These are phyloP conservation scores for Mola mola DNA, from an alignment of 2,113 vertebrate genomes.

Conservation along the genomic window DNA sequence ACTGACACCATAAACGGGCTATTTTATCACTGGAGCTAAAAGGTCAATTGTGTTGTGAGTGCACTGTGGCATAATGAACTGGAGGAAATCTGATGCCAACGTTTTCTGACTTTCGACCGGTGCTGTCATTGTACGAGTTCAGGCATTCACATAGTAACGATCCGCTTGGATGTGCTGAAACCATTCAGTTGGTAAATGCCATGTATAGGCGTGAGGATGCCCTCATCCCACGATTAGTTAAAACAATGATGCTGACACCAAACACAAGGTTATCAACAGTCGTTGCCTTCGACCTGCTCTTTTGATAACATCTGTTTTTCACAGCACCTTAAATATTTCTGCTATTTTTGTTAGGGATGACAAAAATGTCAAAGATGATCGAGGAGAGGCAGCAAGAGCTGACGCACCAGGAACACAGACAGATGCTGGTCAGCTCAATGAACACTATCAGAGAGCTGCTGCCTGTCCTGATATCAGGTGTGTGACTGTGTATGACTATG, in stretches of 20 bases:
- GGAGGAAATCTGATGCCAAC: slow-evolving; percentile 41
- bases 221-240: not conserved
- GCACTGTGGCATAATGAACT: slow-evolving; percentile 41
- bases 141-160: slow-evolving; percentile 19
- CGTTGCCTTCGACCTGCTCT: slow-evolving; percentile 4
- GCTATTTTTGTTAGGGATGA: slow-evolving; percentile 87
- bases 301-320: slow-evolving; percentile 4
- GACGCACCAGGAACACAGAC: slow-evolving; percentile 95
- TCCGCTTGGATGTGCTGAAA: slow-evolving; percentile 28
- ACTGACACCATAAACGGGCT: slow-evolving; percentile 29
- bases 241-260: not conserved
- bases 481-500: slow-evolving; percentile 67
- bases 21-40: slow-evolving; percentile 52
- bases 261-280: not conserved
- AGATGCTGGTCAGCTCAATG: slow-evolving; percentile 97
- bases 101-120: slow-evolving; percentile 46
- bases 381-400: slow-evolving; percentile 97
- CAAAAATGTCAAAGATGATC: slow-evolving; percentile 99
- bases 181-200: slow-evolving; percentile 19
- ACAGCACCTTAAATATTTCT: not conserved
- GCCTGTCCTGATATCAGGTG: slow-evolving; percentile 98
- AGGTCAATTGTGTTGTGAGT: slow-evolving; percentile 59
- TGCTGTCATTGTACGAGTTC: slow-evolving; percentile 30
- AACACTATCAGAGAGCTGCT: slow-evolving; percentile 95
- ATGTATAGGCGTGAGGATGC: not conserved